Conservation (phyloP, 2,797 vertebrate species). For the Lacerta viridis region DNA sequence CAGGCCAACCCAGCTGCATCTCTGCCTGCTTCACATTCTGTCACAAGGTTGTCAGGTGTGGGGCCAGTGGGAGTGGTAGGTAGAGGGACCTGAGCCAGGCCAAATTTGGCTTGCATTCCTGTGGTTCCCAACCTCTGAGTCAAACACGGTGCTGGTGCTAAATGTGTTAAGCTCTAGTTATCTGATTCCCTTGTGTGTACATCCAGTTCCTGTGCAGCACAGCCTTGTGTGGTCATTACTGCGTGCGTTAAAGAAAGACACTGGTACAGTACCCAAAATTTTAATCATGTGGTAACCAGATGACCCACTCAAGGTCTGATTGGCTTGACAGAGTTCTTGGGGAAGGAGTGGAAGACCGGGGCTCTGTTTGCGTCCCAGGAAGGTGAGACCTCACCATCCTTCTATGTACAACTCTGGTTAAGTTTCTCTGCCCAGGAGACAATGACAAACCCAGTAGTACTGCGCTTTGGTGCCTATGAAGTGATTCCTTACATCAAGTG, state of each 20-base stretch:
- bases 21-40: too few species aligned
- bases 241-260: not conserved
- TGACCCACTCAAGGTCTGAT: not conserved
- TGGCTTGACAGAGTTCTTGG: not conserved
- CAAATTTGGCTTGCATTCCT: not conserved
- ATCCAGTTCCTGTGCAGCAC: not conserved
- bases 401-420: not conserved
- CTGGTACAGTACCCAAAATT: not conserved
- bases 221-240: not conserved
- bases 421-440: constrained; percentile 1
- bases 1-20: too few species aligned
- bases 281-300: not conserved
- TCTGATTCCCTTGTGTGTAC: not conserved
- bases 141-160: not conserved
- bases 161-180: not conserved
- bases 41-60: too few species aligned
- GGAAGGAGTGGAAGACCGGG: not conserved
- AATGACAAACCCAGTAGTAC: not conserved
- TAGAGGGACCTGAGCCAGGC: not conserved
- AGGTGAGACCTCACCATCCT: not conserved
- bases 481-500: not conserved
- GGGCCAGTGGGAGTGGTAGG: too few species aligned
- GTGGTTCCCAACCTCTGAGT: not conserved
- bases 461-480: not conserved
- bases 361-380: not conserved